A percentile compares a stretch with the other conserved stretches of the same genome.
phyloP scores from a whole-genome alignment of 2,888 invertebrate species.

The Aelia acuminata region DNA sequence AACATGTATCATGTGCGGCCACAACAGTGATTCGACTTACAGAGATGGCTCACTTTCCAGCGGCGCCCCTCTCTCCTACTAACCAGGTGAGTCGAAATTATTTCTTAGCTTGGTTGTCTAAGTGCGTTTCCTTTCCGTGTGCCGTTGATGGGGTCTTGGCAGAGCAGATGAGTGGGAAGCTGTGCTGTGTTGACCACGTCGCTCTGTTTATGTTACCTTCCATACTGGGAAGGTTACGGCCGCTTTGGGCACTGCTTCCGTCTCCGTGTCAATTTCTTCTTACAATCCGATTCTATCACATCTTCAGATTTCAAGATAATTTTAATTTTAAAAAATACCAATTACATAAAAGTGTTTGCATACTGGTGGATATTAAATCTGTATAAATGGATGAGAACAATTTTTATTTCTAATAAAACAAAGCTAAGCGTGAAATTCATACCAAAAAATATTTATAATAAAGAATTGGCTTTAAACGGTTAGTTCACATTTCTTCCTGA shows the following conservation, averaged over 20 bases:
- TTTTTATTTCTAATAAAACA: too few species aligned
- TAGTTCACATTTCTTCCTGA: not conserved
- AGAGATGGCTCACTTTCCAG: constrained; percentile 64
- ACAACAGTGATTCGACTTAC: constrained; percentile 58
- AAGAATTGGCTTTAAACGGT: not conserved
- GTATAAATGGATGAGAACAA: too few species aligned
- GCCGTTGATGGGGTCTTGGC: not conserved
- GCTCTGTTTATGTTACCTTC: constrained; percentile 59
- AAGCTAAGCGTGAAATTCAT: too few species aligned
- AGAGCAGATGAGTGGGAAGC: too few species aligned
- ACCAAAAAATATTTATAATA: too few species aligned
- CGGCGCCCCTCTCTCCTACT: constrained; percentile 63
- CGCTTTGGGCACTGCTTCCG: not conserved
- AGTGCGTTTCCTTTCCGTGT: not conserved
- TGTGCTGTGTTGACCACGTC: constrained; percentile 52
- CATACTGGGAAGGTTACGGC: constrained; percentile 55
- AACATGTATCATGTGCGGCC: constrained; percentile 64
- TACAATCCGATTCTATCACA: too few species aligned
- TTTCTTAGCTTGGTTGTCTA: not conserved
- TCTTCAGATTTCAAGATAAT: too few species aligned
- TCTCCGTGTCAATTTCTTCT: not conserved
- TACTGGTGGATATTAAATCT: not conserved
- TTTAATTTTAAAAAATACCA: too few species aligned
- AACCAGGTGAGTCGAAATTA: constrained; percentile 63
- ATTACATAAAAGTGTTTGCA: too few species aligned